phyloP scores from a whole-genome alignment of 2,113 vertebrate genomes.

The Sinocyclocheilus rhinocerous region DNA sequence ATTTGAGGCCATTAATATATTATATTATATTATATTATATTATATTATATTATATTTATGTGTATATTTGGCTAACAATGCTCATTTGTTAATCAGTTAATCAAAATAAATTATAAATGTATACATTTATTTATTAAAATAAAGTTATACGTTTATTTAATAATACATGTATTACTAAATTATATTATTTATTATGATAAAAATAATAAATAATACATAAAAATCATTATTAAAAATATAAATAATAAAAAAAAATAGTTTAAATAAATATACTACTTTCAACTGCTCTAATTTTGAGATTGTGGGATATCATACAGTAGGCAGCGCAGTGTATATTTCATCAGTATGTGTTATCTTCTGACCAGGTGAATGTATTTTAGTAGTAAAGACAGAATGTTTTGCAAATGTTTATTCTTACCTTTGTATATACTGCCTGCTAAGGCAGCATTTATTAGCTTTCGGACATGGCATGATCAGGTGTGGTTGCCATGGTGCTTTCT shows the following conservation, averaged over 20 bases:
- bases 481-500: slow-evolving; percentile 43
- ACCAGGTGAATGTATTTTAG: not conserved
- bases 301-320: not conserved
- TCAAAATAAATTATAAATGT: no score
- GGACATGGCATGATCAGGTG: slow-evolving; percentile 17
- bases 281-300: not conserved
- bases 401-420: not conserved
- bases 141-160: no score
- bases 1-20: not conserved
- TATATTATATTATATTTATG: not conserved
- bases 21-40: not conserved
- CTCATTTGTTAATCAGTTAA: no score
- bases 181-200: no score
- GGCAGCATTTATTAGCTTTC: not conserved
- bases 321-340: not conserved
- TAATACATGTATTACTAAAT: no score
- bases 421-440: not conserved
- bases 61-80: no score
- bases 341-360: not conserved
- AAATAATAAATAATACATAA: no score
- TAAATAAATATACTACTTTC: not conserved
- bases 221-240: not conserved
- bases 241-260: not conserved
- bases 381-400: not conserved
- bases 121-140: no score